Evolutionary conservation across 53 echinoderm and acorn worm genomes (phyloP).

Genomic region (Mesocentrotus franciscanus): DNA sequence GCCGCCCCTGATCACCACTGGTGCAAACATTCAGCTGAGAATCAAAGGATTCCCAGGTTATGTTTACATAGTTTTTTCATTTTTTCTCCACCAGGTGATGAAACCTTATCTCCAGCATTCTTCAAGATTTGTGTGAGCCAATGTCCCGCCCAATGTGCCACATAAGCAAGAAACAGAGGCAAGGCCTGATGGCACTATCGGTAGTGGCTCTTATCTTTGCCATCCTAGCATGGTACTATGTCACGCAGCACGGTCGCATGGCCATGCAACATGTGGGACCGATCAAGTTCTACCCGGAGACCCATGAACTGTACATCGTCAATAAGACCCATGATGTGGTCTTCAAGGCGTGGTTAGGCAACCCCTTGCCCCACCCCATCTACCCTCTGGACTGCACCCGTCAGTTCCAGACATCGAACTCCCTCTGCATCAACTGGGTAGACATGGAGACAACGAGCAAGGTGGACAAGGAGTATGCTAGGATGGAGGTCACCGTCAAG

Average conservation of each 20-base stretch:
- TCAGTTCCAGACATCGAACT: conserved; percentile 17
- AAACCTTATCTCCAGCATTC: conserved; percentile 11
- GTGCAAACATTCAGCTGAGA: neutral
- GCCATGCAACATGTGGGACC: conserved; percentile 72
- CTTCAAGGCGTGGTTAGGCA: conserved; percentile 70
- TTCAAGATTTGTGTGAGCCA: neutral
- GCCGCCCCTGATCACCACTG: neutral
- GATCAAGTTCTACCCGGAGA: conserved; percentile 68
- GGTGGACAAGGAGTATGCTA: conserved; percentile 68
- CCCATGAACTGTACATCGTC: conserved; percentile 57
- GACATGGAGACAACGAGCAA: conserved; percentile 65
- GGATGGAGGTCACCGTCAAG: conserved; percentile 69
- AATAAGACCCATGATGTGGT: conserved; percentile 53
- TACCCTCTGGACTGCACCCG: conserved; percentile 72
- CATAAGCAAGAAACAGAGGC: conserved; percentile 88
- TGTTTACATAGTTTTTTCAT: neutral
- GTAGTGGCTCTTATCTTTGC: conserved; percentile 80
- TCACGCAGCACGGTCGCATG: conserved; percentile 86
- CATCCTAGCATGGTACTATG: conserved; percentile 94
- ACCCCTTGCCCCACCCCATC: conserved; percentile 61
- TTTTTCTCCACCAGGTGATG: conserved; percentile 28
- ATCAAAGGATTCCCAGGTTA: neutral
- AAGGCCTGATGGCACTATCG: conserved; percentile 80
- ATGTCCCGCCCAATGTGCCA: conserved; percentile 61
- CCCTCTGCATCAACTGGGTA: conserved; percentile 80